These are phyloP conservation scores for Saturnia pavonia DNA, from an alignment of 2,888 invertebrate genomes.

Conservation along the genomic window DNA sequence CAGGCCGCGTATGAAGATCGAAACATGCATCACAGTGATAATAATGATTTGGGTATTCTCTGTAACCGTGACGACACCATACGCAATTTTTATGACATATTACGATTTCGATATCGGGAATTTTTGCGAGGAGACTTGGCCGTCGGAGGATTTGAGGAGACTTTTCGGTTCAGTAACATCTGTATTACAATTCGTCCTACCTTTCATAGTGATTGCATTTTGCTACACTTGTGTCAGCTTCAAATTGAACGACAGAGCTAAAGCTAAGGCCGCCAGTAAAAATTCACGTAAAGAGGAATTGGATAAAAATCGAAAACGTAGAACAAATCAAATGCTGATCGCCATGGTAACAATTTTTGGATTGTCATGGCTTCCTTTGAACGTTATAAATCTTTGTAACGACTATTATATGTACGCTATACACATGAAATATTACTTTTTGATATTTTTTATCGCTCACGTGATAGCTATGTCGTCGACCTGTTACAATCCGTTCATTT, in stretches of 20 bases:
- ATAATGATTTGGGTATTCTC: constrained; percentile 95
- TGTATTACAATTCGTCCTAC: constrained; percentile 95
- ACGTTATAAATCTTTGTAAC: constrained; percentile 92
- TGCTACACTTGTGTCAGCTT: constrained; percentile 97
- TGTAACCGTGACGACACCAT: constrained; percentile 93
- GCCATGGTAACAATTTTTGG: constrained; percentile 98
- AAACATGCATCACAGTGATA: constrained; percentile 92
- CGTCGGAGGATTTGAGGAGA: constrained; percentile 88
- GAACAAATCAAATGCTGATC: constrained; percentile 98
- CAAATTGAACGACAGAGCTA: constrained; percentile 91
- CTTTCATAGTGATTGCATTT: constrained; percentile 95
- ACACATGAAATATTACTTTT: constrained; percentile 90
- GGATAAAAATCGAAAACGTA: constrained; percentile 93
- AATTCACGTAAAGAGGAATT: constrained; percentile 93
- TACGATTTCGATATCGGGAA: constrained; percentile 73
- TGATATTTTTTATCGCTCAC: constrained; percentile 95
- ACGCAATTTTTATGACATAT: constrained; percentile 91
- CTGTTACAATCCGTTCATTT: constrained; percentile 97
- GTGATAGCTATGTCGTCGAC: constrained; percentile 97
- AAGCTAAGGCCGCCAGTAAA: constrained; percentile 91
- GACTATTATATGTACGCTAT: constrained; percentile 89
- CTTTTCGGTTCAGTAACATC: constrained; percentile 94
- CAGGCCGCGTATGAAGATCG: constrained; percentile 94
- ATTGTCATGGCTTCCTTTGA: constrained; percentile 97
- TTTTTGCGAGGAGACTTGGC: constrained; percentile 96